Percentiles rank a stretch among this genome's conserved stretches.
Evolutionary conservation across 92 coral and sea anemone species (phyloP).

Genomic region (Phenganax marumi): DNA sequence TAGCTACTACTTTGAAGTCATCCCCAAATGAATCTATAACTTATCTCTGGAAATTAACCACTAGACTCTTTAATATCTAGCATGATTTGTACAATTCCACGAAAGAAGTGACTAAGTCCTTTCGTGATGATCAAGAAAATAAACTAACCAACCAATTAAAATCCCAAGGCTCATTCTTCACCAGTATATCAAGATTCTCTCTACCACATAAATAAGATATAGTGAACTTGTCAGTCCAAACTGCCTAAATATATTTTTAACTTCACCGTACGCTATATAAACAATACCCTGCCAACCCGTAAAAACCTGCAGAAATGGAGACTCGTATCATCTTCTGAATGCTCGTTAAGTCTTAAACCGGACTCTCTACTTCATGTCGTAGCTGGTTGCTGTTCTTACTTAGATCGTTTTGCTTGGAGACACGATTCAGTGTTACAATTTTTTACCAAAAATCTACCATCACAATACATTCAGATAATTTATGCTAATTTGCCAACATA

Average conservation of each 20-base stretch:
- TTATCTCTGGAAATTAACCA: no score
- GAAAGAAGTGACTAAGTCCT: no score
- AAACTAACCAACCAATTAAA: no score
- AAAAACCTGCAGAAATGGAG: neutral
- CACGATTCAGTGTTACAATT: neutral
- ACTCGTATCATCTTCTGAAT: neutral
- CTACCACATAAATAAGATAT: neutral
- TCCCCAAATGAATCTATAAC: no score
- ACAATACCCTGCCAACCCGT: constrained; percentile 14
- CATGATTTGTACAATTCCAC: no score
- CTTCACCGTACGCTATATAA: neutral
- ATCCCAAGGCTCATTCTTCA: no score
- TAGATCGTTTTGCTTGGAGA: constrained; percentile 3
- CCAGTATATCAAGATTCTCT: neutral
- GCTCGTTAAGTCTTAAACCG: neutral
- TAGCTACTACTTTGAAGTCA: no score
- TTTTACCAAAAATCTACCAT: neutral
- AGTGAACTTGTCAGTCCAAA: neutral
- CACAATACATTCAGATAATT: neutral
- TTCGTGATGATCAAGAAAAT: no score
- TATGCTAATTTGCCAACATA: neutral
- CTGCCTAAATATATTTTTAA: constrained; percentile 3
- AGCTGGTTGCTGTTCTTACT: no score
- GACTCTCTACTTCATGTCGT: neutral
- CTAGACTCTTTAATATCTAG: no score